Evolutionary conservation across 2,113 vertebrate species (phyloP), one percentile per base, ranked within the genome.

Genomic region (Menura novaehollandiae): DNA sequence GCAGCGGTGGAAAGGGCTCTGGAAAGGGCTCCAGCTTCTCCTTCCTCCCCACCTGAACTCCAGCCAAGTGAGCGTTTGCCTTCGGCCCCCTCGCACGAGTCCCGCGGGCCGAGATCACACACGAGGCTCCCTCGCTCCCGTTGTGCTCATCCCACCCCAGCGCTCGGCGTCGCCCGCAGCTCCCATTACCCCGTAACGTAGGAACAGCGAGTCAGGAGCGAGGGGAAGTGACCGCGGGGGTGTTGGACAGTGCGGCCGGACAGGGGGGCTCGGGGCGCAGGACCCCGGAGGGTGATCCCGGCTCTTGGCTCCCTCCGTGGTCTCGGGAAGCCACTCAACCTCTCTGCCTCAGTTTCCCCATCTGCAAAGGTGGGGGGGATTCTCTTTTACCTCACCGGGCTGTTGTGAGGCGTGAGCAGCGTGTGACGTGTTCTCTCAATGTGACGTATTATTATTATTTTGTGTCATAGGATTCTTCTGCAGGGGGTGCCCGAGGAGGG

Each of bases 311-410:
- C 77, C 68, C 33, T 14, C 52, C 6, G 44, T 6, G 49, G 5
- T 20, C 47, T 68, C 2, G n/a, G 81, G 84, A 39, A 55, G 60
- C 47, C 68, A 13, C 43, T 18, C 11, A 37, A n/a, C 51, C 69
- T 85, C 84, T 15, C 79, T 73, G 92, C 89, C 90, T 91, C 89
- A 79, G 94, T 83, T 91, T 92, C 93, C 91, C 89, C 91, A 49
- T 8, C 53, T 2, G 43, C 27, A 5, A 32, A 24, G 56, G n/a
- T 22, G 58, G 78, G 81, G 63, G 15, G 6, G 79, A 24, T 59
- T 5, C 47, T 20, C 28, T 63, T 85, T 85, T 44, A 35, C 85
- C 88, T 93, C 85, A 11, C 56, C 10, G 16, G 53, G 94, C 71
- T 47, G 88, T 24, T 18, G 82, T 15, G 89, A 33, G 87, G 67